phyloP scores from a whole-genome alignment of 2,888 invertebrate genomes.

The Acanthosepion esculentum region DNA sequence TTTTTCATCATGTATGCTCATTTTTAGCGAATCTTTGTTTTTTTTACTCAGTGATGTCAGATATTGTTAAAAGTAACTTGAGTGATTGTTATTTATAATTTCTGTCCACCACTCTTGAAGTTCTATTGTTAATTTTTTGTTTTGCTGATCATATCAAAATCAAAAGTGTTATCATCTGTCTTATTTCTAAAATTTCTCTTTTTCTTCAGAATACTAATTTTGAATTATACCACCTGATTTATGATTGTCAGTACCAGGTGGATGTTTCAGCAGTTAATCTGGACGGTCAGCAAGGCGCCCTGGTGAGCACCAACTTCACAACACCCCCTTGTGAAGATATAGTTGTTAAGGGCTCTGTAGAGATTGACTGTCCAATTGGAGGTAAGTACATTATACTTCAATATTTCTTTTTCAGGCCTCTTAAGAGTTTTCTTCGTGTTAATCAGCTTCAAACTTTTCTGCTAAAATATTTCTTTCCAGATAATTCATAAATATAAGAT shows the following conservation, averaged over 20 bases:
- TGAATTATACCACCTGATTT: conserved; percentile 41
- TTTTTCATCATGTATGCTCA: too few relatives aligned
- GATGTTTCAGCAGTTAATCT: conserved; percentile 37
- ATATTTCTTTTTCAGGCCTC: neutral
- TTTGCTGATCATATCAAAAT: neutral
- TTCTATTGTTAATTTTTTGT: too few relatives aligned
- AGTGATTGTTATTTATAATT: too few relatives aligned
- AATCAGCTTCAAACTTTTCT: neutral
- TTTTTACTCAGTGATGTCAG: too few relatives aligned
- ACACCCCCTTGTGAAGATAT: conserved; percentile 44
- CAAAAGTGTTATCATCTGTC: neutral
- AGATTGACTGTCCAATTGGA: conserved; percentile 39
- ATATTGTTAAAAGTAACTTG: too few relatives aligned
- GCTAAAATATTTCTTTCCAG: too few relatives aligned
- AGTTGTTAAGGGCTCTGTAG: conserved; percentile 41
- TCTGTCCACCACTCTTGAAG: too few relatives aligned
- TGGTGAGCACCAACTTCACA: conserved; percentile 41
- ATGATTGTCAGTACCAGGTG: conserved; percentile 38
- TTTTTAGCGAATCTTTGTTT: too few relatives aligned
- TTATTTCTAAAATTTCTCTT: neutral
- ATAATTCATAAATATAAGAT: too few relatives aligned
- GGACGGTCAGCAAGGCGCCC: conserved; percentile 44
- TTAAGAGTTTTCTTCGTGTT: neutral
- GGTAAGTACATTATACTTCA: neutral
- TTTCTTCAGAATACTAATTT: conserved; percentile 38